Evolutionary conservation across 2,888 invertebrate genomes (phyloP).

Genomic region (Idaea straminata): DNA sequence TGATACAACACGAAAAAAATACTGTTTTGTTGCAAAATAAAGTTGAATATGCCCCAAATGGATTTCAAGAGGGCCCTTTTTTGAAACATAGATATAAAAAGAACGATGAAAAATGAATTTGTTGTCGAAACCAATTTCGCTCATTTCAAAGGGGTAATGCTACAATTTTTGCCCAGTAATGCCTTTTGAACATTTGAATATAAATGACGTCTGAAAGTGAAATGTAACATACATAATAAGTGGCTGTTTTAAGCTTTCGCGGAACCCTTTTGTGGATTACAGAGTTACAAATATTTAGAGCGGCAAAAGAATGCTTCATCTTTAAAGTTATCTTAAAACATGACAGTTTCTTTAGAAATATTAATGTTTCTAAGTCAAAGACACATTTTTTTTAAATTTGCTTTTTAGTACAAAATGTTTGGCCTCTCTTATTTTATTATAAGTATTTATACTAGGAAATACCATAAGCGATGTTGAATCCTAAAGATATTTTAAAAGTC

Average conservation of each 20-base stretch:
- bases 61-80: slow-evolving; percentile 22
- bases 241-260: slow-evolving; percentile 79
- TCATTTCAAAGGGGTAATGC: slow-evolving; percentile 74
- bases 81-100: slow-evolving; percentile 33
- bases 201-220: slow-evolving; percentile 81
- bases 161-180: slow-evolving; percentile 78
- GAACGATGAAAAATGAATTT: slow-evolving; percentile 52
- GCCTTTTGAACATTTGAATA: slow-evolving; percentile 80
- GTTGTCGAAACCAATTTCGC: slow-evolving; percentile 62
- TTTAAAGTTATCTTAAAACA: background rate
- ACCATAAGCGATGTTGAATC: no score
- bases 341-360: background rate
- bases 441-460: no score
- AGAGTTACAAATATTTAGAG: slow-evolving; percentile 44
- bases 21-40: background rate
- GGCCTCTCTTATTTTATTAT: no score
- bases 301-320: slow-evolving; percentile 5
- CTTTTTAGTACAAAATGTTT: no score
- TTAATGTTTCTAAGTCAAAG: background rate
- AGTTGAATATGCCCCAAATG: slow-evolving; percentile 1
- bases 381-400: no score
- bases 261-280: slow-evolving; percentile 77
- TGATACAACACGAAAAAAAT: background rate
- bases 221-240: slow-evolving; percentile 81
- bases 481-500: no score